A percentile compares a stretch with the other conserved stretches of the same genome.
Evolutionary conservation across 2,797 vertebrate genomes (phyloP).

Genomic region (Remorina albescens): DNA sequence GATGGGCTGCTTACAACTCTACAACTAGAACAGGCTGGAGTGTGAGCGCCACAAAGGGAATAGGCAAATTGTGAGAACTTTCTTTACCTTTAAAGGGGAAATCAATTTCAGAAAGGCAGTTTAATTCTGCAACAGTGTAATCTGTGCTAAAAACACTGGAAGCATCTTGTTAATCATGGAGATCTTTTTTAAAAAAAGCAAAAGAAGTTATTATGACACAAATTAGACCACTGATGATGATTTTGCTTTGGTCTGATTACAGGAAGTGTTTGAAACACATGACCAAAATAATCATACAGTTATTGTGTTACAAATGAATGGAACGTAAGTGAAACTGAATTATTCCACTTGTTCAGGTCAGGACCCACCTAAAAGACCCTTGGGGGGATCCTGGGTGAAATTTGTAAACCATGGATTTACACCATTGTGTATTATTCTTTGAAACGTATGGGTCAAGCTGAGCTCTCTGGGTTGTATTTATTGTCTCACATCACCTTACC

Average conservation of each 20-base stretch:
- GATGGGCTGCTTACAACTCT: slow-evolving; percentile 52
- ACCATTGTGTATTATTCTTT: neutral
- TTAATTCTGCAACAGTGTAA: neutral
- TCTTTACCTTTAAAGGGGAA: slow-evolving; percentile 40
- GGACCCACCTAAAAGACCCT: too few species aligned
- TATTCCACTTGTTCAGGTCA: too few species aligned
- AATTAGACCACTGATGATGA: too few species aligned
- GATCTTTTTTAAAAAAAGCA: neutral
- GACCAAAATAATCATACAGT: too few species aligned
- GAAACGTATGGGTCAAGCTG: neutral
- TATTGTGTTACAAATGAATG: too few species aligned
- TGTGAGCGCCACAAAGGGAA: slow-evolving; percentile 11
- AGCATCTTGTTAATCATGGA: neutral
- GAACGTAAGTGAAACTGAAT: too few species aligned
- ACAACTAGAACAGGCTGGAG: slow-evolving; percentile 34
- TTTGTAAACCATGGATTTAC: too few species aligned
- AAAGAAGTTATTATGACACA: neutral
- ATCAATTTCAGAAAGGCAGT: slow-evolving; percentile 18
- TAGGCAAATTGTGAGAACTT: neutral
- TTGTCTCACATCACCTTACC: neutral
- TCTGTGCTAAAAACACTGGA: neutral
- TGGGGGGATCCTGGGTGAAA: too few species aligned
- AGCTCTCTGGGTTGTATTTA: too few species aligned
- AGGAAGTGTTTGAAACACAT: too few species aligned
- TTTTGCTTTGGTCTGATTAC: too few species aligned